A percentile compares a stretch with the other conserved stretches of the same genome.
Conservation (phyloP, 2,888 invertebrate species). For the Aethes cnicana region DNA sequence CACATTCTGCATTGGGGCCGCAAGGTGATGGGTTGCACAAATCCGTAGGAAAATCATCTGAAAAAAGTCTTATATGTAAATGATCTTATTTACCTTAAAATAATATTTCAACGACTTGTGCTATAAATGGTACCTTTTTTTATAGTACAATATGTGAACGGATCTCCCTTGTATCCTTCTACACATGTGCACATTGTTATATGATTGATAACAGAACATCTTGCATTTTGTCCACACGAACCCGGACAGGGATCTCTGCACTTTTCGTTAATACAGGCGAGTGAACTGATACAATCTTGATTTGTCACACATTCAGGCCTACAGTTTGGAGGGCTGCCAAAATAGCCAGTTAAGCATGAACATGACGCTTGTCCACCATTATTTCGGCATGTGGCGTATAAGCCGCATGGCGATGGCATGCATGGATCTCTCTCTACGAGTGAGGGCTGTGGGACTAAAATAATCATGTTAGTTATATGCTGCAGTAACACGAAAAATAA, state of each 20-base stretch:
- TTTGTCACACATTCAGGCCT: constrained; percentile 86
- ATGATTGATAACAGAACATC: constrained; percentile 83
- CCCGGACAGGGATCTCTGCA: constrained; percentile 87
- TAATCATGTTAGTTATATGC: no score
- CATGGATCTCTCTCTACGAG: constrained; percentile 83
- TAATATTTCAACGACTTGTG: no score
- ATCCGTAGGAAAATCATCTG: constrained; percentile 61
- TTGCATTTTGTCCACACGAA: constrained; percentile 84
- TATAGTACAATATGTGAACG: constrained; percentile 75
- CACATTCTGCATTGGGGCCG: constrained; percentile 88
- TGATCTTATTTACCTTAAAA: no score
- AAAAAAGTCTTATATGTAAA: constrained; percentile 27
- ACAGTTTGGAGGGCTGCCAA: constrained; percentile 86
- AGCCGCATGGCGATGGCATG: constrained; percentile 85
- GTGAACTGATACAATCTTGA: constrained; percentile 85
- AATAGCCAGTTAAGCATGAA: constrained; percentile 82
- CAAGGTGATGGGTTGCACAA: constrained; percentile 86
- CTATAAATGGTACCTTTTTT: constrained; percentile 53
- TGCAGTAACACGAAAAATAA: no score
- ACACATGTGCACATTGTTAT: constrained; percentile 84
- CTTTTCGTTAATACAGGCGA: constrained; percentile 85
- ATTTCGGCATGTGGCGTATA: constrained; percentile 83
- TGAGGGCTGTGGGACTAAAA: constrained; percentile 60
- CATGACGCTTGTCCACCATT: constrained; percentile 82
- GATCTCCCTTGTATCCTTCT: constrained; percentile 83